Base-by-base conservation (phyloP, 1,140 invertebrate genomes). In the Medauroidea extradentata region DNA sequence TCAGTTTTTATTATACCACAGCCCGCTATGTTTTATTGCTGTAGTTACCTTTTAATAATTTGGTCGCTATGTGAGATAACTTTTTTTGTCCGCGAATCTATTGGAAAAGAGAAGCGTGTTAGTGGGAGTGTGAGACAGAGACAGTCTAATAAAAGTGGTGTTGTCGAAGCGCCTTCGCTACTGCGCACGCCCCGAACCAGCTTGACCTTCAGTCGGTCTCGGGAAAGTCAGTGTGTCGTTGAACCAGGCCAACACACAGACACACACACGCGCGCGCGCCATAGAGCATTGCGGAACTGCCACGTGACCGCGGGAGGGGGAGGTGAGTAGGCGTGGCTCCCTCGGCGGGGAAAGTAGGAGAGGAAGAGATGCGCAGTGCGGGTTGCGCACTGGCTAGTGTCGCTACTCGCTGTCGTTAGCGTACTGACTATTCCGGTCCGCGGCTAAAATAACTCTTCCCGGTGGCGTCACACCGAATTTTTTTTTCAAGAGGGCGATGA, bases 281-380 rank as follows among this genome's bases (percentile, higher is more conserved):
- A 34, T 34, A 34, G 29, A 34, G 49, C 49, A 27, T 51, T 51
- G 49, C 49, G 49, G 49, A 51, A 51, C 49, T 51, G 48, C 58
- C 60, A 57, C 59, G 63, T 48, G 60, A 63, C 49, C 53, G 34
- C 16, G n/a, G 19, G 53, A 59, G 58, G 55, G 55, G 48, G 54
- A 16, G 24, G 13, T 21, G n/a, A 49, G 50, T 48, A 8, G 41
- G 21, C 49, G 41, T 1, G 54, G 24, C 29, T 11, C 29, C 5
- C 29, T 34, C 11, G 29, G 29, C 4, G 29, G 29, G 29, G 29
- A 34, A 34, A 29, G 19, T 48, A 49, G 46, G 59, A 46, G 53
- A 16, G 44, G 11, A 34, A 34, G 53, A 38, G 38, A 44, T 66
- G 65, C 56, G 61, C 53, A 60, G 64, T 59, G 61, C 49, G 64